Evolutionary conservation across 2,888 invertebrate species (phyloP).

Genomic region (Leptarthrus brevirostris): DNA sequence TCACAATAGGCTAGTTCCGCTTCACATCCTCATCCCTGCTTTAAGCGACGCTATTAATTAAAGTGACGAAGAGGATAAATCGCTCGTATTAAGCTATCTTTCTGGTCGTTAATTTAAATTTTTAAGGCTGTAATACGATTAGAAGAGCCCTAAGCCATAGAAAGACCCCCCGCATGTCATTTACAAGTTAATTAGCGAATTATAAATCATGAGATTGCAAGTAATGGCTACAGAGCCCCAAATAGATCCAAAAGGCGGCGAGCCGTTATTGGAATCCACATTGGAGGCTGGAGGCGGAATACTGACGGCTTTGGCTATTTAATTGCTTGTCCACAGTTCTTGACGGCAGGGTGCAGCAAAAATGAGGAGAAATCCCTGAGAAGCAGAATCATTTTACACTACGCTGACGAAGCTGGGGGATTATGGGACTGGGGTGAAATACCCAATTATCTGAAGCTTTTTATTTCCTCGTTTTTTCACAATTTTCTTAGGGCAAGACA

Average conservation of each 20-base stretch:
- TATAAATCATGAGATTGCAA: slow-evolving; percentile 31
- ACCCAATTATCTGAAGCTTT: slow-evolving; percentile 35
- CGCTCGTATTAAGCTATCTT: slow-evolving; percentile 34
- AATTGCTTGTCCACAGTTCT: slow-evolving; percentile 7
- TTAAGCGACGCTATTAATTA: slow-evolving; percentile 22
- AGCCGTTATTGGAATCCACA: no score
- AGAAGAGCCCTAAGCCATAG: background rate
- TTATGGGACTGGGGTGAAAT: slow-evolving; percentile 18
- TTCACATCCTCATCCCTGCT: background rate
- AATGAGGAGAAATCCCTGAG: background rate
- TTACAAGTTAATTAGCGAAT: slow-evolving; percentile 42
- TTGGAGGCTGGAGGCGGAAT: background rate
- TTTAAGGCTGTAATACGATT: slow-evolving; percentile 38
- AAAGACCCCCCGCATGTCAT: slow-evolving; percentile 32
- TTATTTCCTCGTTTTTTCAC: slow-evolving; percentile 17
- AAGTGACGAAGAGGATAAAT: slow-evolving; percentile 43
- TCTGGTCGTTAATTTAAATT: slow-evolving; percentile 42
- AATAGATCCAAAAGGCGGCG: background rate
- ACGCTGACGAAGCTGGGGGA: background rate
- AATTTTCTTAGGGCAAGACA: slow-evolving; percentile 17
- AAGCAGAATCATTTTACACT: slow-evolving; percentile 33
- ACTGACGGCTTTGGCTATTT: slow-evolving; percentile 15
- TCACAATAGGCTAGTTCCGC: background rate
- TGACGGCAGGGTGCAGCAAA: slow-evolving; percentile 10
- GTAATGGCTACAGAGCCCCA: background rate